A percentile compares a stretch with the other conserved stretches of the same genome.
These are phyloP conservation scores for Griposia aprilina DNA, from an alignment of 2,888 invertebrate genomes.

Conservation along the genomic window DNA sequence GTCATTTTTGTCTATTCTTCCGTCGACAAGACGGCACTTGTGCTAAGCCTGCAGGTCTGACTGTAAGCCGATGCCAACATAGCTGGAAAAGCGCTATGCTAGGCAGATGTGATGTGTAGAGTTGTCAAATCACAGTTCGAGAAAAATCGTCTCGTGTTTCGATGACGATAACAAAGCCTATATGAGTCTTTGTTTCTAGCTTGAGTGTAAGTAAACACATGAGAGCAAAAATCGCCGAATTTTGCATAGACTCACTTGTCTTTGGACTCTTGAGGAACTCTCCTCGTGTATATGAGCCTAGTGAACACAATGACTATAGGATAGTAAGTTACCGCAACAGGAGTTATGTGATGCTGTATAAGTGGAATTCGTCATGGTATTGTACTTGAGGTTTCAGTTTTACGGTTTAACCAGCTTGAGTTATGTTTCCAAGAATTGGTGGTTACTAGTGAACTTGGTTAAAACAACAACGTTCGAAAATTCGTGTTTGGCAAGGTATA, in stretches of 20 bases:
- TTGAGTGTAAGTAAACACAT: background rate
- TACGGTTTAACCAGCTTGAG: slow-evolving; percentile 12
- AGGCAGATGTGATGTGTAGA: background rate
- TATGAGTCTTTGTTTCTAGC: background rate
- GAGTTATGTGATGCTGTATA: slow-evolving; percentile 9
- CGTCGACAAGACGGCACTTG: too few relatives aligned
- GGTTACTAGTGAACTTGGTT: background rate
- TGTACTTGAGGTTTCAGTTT: slow-evolving; percentile 12
- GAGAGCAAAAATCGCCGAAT: background rate
- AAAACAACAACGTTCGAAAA: background rate
- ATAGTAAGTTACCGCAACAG: slow-evolving; percentile 13
- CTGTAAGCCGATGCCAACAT: too few relatives aligned
- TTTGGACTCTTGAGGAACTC: background rate
- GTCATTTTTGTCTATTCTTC: too few relatives aligned
- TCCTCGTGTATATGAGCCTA: background rate
- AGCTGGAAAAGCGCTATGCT: too few relatives aligned
- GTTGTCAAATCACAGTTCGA: background rate
- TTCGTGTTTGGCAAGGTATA: background rate
- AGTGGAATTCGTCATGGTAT: slow-evolving; percentile 23
- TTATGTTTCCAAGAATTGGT: background rate
- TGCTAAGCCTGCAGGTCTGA: too few relatives aligned
- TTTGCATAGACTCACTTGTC: background rate
- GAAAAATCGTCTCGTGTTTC: background rate
- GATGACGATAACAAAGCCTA: background rate
- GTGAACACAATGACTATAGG: slow-evolving; percentile 10